Base-by-base conservation (phyloP, 2,113 vertebrate genomes). In the Irena cyanogastra region DNA sequence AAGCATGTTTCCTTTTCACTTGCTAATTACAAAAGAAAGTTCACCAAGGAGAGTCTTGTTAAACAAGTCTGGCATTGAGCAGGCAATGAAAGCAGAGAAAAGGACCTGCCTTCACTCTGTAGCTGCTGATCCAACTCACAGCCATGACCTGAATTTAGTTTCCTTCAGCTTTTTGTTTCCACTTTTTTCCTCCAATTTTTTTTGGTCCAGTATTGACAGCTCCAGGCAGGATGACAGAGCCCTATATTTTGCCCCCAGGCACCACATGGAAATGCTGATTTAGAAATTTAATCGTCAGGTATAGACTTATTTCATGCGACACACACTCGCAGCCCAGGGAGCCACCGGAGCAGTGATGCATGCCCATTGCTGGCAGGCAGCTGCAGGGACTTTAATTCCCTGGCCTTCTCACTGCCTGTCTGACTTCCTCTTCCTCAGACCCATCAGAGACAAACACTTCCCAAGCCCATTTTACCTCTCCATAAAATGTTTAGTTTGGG, bases 1-100 rank as follows among this genome's bases (percentile, higher is more conserved):
- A 54, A 56, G 16, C 44, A 22, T 83, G 56, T 87, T 91, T 77
- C 30, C 26, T 84, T 89, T 92, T 81, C 17, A 47, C 74, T 94
- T 75, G 64, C 82, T 94, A 93, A 76, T 93, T 79, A 41, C 28
- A 57, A 64, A 89, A 90, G 81, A 76, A 76, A 53, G 68, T 64
- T 76, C n/a, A 56, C 53, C 41, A 71, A 87, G 47, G 37, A 82
- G 44, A 85, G 37, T 78, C 92, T 93, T 1, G 5, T 94, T 87
- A 53, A 94, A 85, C 77, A 90, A 91, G 78, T 68, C 49, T 87
- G 61, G 37, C 49, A 64, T n/a, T 71, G 84, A 85, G 44, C 26
- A 59, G n/a, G 56, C 56, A 54, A 61, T 49, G 59, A 52, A 64
- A 74, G 35, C 44, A 60, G 52, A 64, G 44, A 54, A 61, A 56